Evolutionary conservation across 2,797 vertebrate species (phyloP).

Genomic region (Apodemus agrarius): DNA sequence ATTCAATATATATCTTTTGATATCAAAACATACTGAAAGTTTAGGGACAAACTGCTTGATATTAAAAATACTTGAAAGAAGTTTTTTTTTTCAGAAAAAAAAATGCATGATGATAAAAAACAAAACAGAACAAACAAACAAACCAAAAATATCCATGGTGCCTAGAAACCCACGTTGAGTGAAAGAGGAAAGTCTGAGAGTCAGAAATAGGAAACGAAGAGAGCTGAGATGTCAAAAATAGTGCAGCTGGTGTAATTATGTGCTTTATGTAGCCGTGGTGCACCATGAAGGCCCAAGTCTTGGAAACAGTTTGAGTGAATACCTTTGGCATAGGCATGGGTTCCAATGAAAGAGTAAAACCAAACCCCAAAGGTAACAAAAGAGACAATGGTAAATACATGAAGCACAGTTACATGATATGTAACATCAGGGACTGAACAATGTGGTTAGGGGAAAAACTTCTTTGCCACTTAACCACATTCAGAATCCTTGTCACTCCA

Average conservation of each 20-base stretch:
- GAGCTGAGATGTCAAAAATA: neutral
- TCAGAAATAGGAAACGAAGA: neutral
- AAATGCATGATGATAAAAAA: neutral
- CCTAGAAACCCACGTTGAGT: neutral
- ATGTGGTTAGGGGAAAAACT: neutral
- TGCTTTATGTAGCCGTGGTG: neutral
- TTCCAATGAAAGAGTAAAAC: neutral
- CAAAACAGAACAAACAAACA: neutral
- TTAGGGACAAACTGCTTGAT: neutral
- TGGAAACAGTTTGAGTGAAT: neutral
- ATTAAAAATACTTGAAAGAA: neutral
- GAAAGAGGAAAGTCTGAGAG: neutral
- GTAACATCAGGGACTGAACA: neutral
- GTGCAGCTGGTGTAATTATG: neutral
- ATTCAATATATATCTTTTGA: neutral
- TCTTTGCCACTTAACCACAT: neutral
- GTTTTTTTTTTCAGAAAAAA: neutral
- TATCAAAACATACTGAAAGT: conserved; percentile 4
- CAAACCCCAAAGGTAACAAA: neutral
- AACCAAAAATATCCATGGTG: neutral
- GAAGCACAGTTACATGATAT: neutral
- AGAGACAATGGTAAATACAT: neutral
- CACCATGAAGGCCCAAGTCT: neutral
- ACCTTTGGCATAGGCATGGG: neutral
- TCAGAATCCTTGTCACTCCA: neutral